Evolutionary conservation across 2,888 invertebrate genomes (phyloP).

Genomic region (Electrophaes corylata): DNA sequence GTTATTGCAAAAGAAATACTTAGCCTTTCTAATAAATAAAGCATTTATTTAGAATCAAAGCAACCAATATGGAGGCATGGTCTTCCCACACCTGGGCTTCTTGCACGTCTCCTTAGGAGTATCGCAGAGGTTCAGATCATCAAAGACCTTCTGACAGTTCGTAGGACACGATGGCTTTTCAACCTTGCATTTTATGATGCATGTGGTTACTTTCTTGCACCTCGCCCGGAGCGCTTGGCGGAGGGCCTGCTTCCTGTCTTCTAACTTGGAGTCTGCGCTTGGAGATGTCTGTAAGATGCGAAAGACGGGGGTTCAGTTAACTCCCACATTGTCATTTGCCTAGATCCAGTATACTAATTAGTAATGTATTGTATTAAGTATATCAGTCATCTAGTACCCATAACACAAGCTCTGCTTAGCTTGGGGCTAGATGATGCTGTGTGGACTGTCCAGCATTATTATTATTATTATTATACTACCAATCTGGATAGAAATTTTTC

Average conservation of each 20-base stretch:
- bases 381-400: no score
- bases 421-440: no score
- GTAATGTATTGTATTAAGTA: no score
- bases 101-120: conserved; percentile 39
- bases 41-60: conserved; percentile 3
- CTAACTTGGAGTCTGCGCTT: background rate
- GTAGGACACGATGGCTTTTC: conserved; percentile 37
- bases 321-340: background rate
- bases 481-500: no score
- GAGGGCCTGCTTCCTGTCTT: conserved; percentile 23
- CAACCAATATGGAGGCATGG: conserved; percentile 47
- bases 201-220: conserved; percentile 44
- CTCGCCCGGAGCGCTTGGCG: conserved; percentile 44
- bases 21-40: background rate
- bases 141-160: conserved; percentile 46
- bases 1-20: no score
- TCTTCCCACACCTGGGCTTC: conserved; percentile 45
- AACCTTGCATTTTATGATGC: conserved; percentile 44
- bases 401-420: no score
- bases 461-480: no score
- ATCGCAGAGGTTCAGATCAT: conserved; percentile 44
- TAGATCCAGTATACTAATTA: no score
- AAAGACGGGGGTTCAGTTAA: background rate
- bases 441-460: no score
- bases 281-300: conserved; percentile 19